Conservation (phyloP, 2,888 invertebrate species). For the Metacarcinus magister region DNA sequence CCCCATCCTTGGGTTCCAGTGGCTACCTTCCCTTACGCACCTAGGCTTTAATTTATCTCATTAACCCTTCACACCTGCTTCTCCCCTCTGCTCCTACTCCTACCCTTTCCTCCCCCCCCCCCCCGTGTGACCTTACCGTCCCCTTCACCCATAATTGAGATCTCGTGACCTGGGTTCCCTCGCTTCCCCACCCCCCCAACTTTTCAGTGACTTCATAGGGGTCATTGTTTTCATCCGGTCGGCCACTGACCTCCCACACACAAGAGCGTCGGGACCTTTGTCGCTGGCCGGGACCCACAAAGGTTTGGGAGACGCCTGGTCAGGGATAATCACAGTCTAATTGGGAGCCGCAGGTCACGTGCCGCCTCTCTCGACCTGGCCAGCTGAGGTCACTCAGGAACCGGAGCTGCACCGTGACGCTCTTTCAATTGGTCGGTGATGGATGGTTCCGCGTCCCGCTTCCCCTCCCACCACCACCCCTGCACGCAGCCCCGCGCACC, state of each 20-base stretch:
- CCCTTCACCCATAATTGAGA: slow-evolving; percentile 51
- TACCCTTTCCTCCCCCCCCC: neutral
- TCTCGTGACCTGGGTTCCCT: slow-evolving; percentile 50
- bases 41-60: neutral
- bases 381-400: slow-evolving; percentile 41
- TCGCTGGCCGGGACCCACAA: neutral
- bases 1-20: neutral
- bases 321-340: neutral
- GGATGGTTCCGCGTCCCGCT: neutral
- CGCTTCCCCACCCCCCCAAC: no score
- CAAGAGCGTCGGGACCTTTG: neutral
- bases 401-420: slow-evolving; percentile 30
- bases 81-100: neutral
- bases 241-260: slow-evolving; percentile 45
- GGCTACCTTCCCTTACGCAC: neutral
- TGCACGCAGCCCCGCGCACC: neutral
- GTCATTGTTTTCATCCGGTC: slow-evolving; percentile 36
- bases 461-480: neutral
- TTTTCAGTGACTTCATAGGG: neutral
- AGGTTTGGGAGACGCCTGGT: neutral
- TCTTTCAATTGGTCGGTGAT: slow-evolving; percentile 45
- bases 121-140: neutral
- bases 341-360: slow-evolving; percentile 51
- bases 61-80: slow-evolving; percentile 5
- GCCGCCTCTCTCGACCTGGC: slow-evolving; percentile 31